Evolutionary conservation across 2,113 vertebrate species (phyloP).

Genomic region (Corapipo altera): DNA sequence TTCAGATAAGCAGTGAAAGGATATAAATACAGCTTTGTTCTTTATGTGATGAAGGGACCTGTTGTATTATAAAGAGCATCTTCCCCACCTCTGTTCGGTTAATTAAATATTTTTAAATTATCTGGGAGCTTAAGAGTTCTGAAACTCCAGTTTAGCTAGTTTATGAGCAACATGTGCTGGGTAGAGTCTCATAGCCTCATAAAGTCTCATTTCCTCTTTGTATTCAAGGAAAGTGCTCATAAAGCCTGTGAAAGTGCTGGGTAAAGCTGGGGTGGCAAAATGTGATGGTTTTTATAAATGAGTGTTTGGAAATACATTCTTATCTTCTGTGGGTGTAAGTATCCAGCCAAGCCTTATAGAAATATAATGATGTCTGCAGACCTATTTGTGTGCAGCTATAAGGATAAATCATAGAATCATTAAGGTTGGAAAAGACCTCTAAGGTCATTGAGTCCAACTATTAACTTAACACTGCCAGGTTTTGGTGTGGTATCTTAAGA

Average conservation of each 20-base stretch:
- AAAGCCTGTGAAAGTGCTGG: not conserved
- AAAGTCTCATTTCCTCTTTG: not conserved
- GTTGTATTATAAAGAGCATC: not conserved
- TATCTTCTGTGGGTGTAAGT: not conserved
- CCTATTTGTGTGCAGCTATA: not conserved
- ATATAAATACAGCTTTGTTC: not conserved
- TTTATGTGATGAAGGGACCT: not conserved
- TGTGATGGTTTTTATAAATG: not conserved
- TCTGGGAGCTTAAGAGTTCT: not conserved
- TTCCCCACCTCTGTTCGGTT: not conserved
- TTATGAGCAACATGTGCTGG: not conserved
- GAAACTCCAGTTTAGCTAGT: not conserved
- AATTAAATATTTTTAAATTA: not conserved
- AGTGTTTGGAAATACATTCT: not conserved
- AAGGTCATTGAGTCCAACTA: not conserved
- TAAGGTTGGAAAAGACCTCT: not conserved
- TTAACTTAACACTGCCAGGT: not conserved
- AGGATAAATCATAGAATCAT: not conserved
- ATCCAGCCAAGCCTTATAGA: not conserved
- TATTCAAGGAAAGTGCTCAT: not conserved
- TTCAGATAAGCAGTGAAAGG: not conserved
- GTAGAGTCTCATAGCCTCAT: not conserved
- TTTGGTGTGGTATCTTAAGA: not conserved
- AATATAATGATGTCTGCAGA: rapidly evolving
- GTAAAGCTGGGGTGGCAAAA: not conserved